Evolutionary conservation across 2,113 vertebrate genomes (phyloP).

Genomic region (Limnothrissa miodon): DNA sequence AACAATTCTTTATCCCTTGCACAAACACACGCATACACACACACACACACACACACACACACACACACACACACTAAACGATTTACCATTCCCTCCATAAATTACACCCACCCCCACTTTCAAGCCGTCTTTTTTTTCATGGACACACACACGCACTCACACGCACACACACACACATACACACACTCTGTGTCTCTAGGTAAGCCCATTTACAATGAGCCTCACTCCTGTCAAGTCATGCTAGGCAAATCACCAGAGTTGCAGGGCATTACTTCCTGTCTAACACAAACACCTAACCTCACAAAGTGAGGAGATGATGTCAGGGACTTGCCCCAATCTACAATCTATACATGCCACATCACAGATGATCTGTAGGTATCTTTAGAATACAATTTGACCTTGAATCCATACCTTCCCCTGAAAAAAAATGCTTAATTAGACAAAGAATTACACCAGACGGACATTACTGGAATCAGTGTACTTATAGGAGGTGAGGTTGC

Average conservation of each 20-base stretch:
- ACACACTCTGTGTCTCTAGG: background rate
- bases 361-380: background rate
- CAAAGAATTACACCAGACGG: no score
- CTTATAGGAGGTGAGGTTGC: no score
- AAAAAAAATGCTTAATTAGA: background rate
- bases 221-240: background rate
- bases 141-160: constrained; percentile 15
- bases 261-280: background rate
- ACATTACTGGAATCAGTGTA: no score
- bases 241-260: background rate
- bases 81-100: background rate
- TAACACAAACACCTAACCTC: background rate
- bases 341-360: background rate
- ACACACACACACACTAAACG: background rate
- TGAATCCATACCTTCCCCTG: background rate
- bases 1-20: no score
- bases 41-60: background rate
- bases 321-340: background rate
- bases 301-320: background rate
- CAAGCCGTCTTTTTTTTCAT: no score
- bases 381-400: background rate
- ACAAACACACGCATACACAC: background rate
- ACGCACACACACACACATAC: background rate
- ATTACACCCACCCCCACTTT: background rate
- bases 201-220: background rate